Conservation (phyloP, 2,113 vertebrate species). For the Barnardius zonarius region DNA sequence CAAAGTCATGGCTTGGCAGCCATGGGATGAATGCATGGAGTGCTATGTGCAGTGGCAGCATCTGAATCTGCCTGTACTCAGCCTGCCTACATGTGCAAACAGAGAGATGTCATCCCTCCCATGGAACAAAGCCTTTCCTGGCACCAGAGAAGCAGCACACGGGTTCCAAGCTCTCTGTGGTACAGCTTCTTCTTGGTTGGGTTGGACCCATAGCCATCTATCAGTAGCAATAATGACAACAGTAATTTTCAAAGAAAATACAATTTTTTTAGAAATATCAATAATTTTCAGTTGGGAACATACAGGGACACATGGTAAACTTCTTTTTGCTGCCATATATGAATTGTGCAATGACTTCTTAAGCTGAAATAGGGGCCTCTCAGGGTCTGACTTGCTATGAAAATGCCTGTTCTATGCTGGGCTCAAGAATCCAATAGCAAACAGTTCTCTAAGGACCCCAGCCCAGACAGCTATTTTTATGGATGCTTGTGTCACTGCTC, state of each 20-base stretch:
- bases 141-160: not conserved
- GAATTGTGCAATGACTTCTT: not conserved
- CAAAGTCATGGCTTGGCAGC: not conserved
- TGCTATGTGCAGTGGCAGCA: not conserved
- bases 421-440: slow-evolving; percentile 3
- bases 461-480: slow-evolving; percentile 70
- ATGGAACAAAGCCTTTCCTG: not conserved
- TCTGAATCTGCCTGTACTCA: not conserved
- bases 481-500: slow-evolving; percentile 39
- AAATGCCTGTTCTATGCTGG: not conserved
- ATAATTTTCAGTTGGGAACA: not conserved
- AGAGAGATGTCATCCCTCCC: not conserved
- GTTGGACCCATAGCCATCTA: not conserved
- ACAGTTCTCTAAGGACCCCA: slow-evolving; percentile 8
- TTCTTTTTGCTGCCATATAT: not conserved
- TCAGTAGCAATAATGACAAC: not conserved
- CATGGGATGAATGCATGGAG: not conserved
- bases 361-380: not conserved
- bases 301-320: not conserved
- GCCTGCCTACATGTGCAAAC: not conserved
- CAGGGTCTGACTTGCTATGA: not conserved
- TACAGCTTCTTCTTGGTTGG: not conserved
- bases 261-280: not conserved
- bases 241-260: not conserved
- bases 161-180: not conserved